Percentiles rank a stretch among this genome's conserved stretches.
phyloP scores from a whole-genome alignment of 2,113 vertebrate species.

The Gymnarchus niloticus region DNA sequence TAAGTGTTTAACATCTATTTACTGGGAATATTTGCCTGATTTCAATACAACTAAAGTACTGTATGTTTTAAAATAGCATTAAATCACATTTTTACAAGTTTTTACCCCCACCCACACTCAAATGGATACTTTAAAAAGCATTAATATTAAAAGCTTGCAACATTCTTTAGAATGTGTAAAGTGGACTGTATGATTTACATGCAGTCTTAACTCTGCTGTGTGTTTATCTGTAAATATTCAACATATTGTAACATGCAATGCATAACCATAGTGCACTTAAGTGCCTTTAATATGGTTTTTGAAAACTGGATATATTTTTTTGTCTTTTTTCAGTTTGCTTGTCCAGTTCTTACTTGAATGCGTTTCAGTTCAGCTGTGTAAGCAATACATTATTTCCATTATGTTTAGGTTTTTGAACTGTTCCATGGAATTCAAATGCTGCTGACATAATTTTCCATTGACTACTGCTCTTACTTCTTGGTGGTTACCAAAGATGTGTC shows the following conservation, averaged over 20 bases:
- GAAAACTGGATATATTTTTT: background rate
- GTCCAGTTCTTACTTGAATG: background rate
- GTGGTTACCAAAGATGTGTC: conserved; percentile 19
- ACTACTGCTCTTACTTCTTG: conserved; percentile 5
- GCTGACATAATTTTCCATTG: background rate
- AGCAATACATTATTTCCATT: background rate
- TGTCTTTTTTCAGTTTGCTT: background rate
- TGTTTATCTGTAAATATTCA: background rate
- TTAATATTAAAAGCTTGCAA: background rate
- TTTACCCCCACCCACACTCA: background rate
- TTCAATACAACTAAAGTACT: background rate
- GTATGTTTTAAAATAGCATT: background rate
- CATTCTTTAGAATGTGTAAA: background rate
- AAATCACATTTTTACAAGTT: background rate
- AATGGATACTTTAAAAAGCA: background rate
- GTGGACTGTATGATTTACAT: conserved; percentile 3
- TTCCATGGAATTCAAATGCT: background rate
- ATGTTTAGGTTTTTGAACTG: background rate
- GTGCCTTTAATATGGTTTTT: conserved; percentile 23
- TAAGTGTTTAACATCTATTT: background rate
- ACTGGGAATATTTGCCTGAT: background rate
- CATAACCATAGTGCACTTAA: conserved; percentile 4
- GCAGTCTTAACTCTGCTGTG: background rate
- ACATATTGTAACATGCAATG: background rate
- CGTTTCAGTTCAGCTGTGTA: background rate